Evolutionary conservation across 1,140 invertebrate species (phyloP).

Genomic region (Nephotettix cincticeps): DNA sequence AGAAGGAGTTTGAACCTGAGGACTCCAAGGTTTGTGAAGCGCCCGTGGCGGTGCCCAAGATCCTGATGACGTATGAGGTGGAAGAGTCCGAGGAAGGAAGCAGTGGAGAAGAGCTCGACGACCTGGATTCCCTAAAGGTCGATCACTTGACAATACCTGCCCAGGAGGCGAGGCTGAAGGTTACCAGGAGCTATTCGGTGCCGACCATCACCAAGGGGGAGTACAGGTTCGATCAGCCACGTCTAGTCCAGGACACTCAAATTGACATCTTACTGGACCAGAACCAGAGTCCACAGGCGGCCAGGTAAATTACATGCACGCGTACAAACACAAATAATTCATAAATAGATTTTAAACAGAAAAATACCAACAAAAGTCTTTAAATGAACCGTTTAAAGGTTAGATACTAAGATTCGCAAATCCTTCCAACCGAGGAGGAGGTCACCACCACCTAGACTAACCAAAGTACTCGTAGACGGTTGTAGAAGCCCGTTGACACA

Average conservation of each 20-base stretch:
- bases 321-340: too few species aligned
- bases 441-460: not conserved
- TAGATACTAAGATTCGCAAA: too few species aligned
- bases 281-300: not conserved
- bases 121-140: conserved; percentile 8
- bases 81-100: not conserved
- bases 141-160: conserved; percentile 3
- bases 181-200: conserved; percentile 8
- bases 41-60: not conserved
- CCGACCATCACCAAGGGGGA: conserved; percentile 16
- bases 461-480: too few species aligned
- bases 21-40: not conserved
- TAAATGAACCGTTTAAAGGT: too few species aligned
- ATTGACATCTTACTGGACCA: conserved; percentile 17
- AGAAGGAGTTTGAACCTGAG: not conserved
- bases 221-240: conserved; percentile 13
- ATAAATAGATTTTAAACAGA: too few species aligned
- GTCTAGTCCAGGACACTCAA: not conserved
- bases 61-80: conserved; percentile 9
- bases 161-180: conserved; percentile 13
- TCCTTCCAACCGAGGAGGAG: not conserved
- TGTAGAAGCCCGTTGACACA: too few species aligned
- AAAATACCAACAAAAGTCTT: too few species aligned
- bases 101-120: not conserved
- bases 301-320: too few species aligned